Conservation (phyloP, 2,797 vertebrate genomes). For the Melanotaenia nigrans region DNA sequence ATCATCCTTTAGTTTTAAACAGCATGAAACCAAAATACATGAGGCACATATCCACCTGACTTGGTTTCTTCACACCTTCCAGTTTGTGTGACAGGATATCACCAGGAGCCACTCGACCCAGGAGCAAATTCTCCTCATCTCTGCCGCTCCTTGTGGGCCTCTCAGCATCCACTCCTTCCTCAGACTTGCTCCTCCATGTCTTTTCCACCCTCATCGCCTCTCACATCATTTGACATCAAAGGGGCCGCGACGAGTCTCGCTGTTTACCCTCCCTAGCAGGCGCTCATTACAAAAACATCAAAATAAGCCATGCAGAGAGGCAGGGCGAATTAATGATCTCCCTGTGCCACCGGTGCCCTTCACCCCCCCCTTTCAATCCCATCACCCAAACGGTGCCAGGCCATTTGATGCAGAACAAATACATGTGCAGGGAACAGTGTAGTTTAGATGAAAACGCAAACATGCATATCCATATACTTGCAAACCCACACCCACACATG, state of each 20-base stretch:
- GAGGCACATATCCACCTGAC: constrained; percentile 15
- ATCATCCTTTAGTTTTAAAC: constrained; percentile 33
- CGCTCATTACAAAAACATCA: constrained; percentile 85
- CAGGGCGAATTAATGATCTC: constrained; percentile 82
- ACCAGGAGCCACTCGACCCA: constrained; percentile 65
- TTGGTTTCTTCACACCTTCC: constrained; percentile 53
- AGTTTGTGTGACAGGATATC: constrained; percentile 61
- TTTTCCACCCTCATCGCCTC: constrained; percentile 58
- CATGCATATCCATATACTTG: constrained; percentile 8
- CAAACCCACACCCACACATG: constrained; percentile 43
- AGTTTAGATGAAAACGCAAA: constrained; percentile 25
- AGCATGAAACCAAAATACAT: constrained; percentile 48
- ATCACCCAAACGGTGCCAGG: constrained; percentile 43
- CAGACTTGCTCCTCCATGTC: constrained; percentile 55
- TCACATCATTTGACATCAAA: constrained; percentile 80
- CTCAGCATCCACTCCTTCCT: constrained; percentile 69
- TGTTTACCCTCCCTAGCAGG: constrained; percentile 81
- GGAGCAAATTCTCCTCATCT: constrained; percentile 64
- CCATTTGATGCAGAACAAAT: constrained; percentile 66
- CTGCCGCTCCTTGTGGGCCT: constrained; percentile 59
- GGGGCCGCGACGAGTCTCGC: constrained; percentile 67
- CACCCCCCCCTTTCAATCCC: constrained; percentile 16
- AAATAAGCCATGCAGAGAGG: constrained; percentile 80
- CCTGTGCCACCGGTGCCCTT: constrained; percentile 74
- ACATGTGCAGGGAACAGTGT: constrained; percentile 33